Evolutionary conservation across 2,113 vertebrate species (phyloP).

Genomic region (Ranitomeya imitator): DNA sequence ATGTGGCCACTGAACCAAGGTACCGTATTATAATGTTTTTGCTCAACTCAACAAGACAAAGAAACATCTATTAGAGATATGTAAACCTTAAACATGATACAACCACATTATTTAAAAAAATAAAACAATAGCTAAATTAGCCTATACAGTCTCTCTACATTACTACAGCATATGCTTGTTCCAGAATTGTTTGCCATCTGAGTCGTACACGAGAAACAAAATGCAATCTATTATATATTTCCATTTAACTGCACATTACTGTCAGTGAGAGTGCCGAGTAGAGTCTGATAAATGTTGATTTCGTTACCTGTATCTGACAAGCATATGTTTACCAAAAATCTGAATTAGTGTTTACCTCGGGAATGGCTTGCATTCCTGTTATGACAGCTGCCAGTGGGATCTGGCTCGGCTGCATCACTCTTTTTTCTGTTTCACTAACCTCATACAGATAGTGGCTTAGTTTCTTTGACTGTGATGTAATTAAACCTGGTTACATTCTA

Average conservation of each 20-base stretch:
- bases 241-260: background rate
- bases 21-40: too few relatives aligned
- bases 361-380: background rate
- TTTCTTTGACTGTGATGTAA: background rate
- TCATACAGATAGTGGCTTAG: background rate
- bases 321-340: conserved; percentile 18
- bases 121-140: background rate
- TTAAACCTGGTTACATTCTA: background rate
- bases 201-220: background rate
- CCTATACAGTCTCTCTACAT: background rate
- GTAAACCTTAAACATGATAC: too few relatives aligned
- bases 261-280: background rate
- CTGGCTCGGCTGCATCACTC: background rate
- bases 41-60: too few relatives aligned
- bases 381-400: conserved; percentile 2
- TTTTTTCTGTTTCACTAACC: background rate
- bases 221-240: background rate
- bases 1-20: too few relatives aligned
- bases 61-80: too few relatives aligned
- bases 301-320: conserved; percentile 8
- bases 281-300: conserved; percentile 1
- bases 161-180: background rate
- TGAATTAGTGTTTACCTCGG: background rate
- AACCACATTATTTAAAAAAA: too few relatives aligned
- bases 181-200: background rate